phyloP scores from a whole-genome alignment of 2,113 vertebrate species.

The Perognathus longimembris region DNA sequence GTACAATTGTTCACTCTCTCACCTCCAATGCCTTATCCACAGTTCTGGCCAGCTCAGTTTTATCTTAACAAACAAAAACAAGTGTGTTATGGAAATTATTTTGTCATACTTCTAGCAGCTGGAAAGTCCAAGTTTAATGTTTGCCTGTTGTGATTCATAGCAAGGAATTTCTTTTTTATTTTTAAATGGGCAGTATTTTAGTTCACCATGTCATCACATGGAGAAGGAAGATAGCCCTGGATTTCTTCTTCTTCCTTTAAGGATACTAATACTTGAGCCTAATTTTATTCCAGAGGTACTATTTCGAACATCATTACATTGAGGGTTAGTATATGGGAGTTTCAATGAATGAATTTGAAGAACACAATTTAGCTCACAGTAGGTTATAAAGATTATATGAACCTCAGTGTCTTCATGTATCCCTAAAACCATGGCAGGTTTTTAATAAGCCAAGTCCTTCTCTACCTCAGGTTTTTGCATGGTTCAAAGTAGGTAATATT shows the following conservation, averaged over 20 bases:
- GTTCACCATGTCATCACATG: neutral
- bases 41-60: neutral
- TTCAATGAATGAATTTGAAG: neutral
- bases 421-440: constrained; percentile 1
- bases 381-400: constrained; percentile 17
- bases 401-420: neutral
- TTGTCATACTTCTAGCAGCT: neutral
- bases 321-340: neutral
- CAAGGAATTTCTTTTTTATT: neutral
- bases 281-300: neutral
- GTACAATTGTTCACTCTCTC: neutral
- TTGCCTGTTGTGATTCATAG: neutral
- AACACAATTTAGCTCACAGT: neutral
- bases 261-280: neutral
- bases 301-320: neutral
- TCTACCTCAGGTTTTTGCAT: neutral
- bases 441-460: neutral
- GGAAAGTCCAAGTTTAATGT: neutral
- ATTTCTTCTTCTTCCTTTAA: neutral
- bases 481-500: neutral
- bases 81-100: constrained; percentile 2
- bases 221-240: neutral
- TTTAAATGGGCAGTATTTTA: neutral
- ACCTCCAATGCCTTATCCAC: neutral
- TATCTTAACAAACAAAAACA: neutral